Evolutionary conservation across 2,797 vertebrate species (phyloP).

Genomic region (Spatula versicolor): DNA sequence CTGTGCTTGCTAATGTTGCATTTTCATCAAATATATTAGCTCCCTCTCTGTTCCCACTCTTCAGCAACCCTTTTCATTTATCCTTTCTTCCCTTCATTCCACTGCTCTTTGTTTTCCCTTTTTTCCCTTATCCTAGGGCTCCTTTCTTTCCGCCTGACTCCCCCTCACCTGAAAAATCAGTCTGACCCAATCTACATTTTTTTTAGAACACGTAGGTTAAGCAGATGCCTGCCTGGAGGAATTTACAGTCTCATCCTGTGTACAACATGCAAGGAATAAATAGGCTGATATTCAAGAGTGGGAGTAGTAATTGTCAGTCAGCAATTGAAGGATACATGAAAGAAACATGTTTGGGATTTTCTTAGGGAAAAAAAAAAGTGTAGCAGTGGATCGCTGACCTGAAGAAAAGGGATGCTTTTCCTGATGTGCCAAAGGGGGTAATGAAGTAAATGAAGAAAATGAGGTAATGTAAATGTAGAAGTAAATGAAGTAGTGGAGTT

Average conservation of each 20-base stretch:
- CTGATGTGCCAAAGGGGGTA: not conserved
- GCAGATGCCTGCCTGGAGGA: slow-evolving; percentile 55
- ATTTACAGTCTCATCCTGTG: slow-evolving; percentile 27
- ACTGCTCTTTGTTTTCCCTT: not conserved
- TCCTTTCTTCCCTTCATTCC: not conserved
- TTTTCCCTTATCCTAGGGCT: not conserved
- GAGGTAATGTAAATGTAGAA: no score
- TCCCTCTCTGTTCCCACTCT: not conserved
- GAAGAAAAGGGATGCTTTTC: slow-evolving; percentile 16
- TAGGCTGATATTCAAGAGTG: slow-evolving; percentile 1
- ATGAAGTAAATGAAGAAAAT: slow-evolving; percentile 10
- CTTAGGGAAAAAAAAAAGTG: not conserved
- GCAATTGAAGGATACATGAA: not conserved
- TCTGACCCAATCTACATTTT: slow-evolving; percentile 25
- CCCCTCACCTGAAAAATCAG: not conserved
- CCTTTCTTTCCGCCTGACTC: not conserved
- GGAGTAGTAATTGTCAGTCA: slow-evolving; percentile 39
- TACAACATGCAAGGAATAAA: not conserved
- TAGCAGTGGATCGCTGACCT: not conserved
- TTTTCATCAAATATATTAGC: slow-evolving; percentile 59
- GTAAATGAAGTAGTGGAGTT: not conserved
- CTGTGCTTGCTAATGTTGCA: slow-evolving; percentile 58
- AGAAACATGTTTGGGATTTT: slow-evolving; percentile 21
- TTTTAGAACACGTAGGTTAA: slow-evolving; percentile 17
- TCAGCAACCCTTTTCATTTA: not conserved